Conservation (phyloP, 1,140 invertebrate species). For the Asbolus verrucosus region DNA sequence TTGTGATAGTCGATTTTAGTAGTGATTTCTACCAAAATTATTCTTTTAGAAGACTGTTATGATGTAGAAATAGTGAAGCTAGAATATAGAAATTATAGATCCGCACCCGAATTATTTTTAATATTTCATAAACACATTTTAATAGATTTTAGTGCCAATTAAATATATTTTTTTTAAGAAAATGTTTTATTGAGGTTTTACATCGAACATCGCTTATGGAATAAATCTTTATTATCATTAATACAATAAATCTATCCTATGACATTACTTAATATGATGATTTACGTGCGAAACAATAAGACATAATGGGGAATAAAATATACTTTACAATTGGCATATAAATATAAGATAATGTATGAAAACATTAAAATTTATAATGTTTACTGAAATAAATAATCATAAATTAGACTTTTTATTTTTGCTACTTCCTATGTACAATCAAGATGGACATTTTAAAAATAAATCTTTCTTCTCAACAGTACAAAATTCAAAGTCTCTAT, state of each 20-base stretch:
- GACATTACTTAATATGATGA: conserved; percentile 46
- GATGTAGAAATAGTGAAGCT: conserved; percentile 13
- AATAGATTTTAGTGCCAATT: conserved; percentile 26
- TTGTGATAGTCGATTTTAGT: conserved; percentile 26
- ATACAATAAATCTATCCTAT: conserved; percentile 50
- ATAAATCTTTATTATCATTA: conserved; percentile 39
- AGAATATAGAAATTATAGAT: conserved; percentile 33
- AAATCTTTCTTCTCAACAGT: conserved; percentile 12
- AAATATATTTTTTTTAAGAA: conserved; percentile 9
- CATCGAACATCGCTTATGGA: conserved; percentile 9
- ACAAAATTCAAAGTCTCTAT: neutral
- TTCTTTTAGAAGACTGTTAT: conserved; percentile 32
- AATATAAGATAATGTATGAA: conserved; percentile 40
- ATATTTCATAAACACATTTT: conserved; percentile 19
- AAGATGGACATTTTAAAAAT: conserved; percentile 8
- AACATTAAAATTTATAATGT: conserved; percentile 36
- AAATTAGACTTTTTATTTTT: conserved; percentile 27
- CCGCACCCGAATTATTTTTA: conserved; percentile 36
- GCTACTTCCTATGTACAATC: conserved; percentile 20
- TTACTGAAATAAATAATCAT: conserved; percentile 41
- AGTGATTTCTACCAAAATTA: conserved; percentile 32
- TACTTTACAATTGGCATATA: conserved; percentile 40
- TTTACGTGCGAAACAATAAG: conserved; percentile 42
- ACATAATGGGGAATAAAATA: conserved; percentile 30
- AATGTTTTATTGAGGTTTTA: conserved; percentile 11